A percentile compares a stretch with the other conserved stretches of the same genome.
Conservation (phyloP, 2,113 vertebrate species). For the Pseudorasbora parva region DNA sequence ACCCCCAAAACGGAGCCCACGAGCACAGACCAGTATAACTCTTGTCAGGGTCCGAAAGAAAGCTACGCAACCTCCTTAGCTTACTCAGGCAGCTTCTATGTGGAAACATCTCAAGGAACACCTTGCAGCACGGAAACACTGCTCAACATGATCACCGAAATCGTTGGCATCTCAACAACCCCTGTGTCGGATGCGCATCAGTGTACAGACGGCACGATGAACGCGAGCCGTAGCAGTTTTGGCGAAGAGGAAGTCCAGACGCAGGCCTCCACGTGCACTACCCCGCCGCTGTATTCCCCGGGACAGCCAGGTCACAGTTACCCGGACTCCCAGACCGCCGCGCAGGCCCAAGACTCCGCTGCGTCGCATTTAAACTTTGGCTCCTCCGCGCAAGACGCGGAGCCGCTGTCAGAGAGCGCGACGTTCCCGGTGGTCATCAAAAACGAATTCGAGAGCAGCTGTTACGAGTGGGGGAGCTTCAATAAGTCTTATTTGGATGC, state of each 20-base stretch:
- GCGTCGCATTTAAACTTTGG: conserved; percentile 70
- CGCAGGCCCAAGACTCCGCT: conserved; percentile 74
- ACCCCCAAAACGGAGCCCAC: conserved; percentile 83
- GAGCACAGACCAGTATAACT: conserved; percentile 83
- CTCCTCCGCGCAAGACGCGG: conserved; percentile 78
- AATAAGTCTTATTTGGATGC: conserved; percentile 78
- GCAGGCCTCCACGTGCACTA: conserved; percentile 72
- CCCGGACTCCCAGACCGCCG: conserved; percentile 69
- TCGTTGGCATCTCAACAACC: conserved; percentile 91
- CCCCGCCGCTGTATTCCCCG: conserved; percentile 66
- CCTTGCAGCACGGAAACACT: conserved; percentile 93
- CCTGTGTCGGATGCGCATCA: conserved; percentile 82
- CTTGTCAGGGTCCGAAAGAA: conserved; percentile 80
- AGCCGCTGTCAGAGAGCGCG: conserved; percentile 84
- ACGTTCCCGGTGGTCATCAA: conserved; percentile 84
- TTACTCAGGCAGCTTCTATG: conserved; percentile 97
- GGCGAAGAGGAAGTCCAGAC: conserved; percentile 75
- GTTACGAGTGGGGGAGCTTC: conserved; percentile 86
- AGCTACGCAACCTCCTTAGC: conserved; percentile 86
- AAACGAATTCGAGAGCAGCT: conserved; percentile 84
- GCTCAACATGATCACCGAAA: conserved; percentile 96
- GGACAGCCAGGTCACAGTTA: conserved; percentile 78
- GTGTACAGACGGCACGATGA: conserved; percentile 73
- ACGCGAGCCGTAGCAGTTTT: conserved; percentile 73
- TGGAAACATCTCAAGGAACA: conserved; percentile 90